Evolutionary conservation across 2,113 vertebrate genomes (phyloP).

Genomic region (Geococcyx californianus): DNA sequence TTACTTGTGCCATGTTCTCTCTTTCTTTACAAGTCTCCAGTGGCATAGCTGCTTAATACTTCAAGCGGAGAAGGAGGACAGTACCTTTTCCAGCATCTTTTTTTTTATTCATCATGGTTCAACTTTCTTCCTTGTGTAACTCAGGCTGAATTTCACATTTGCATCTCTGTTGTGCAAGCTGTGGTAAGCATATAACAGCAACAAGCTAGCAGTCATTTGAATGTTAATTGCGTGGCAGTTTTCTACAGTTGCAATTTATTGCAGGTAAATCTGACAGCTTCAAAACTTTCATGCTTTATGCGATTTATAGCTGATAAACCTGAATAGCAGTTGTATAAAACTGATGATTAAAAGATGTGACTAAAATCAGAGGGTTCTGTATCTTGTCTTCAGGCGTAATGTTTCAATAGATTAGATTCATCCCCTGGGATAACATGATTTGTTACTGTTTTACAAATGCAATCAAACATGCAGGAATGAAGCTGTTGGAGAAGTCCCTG

Average conservation of each 20-base stretch:
- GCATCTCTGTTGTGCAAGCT: not conserved
- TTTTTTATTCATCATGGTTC: not conserved
- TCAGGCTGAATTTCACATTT: conserved; percentile 31
- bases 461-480: not conserved
- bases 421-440: not conserved
- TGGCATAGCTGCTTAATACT: not conserved
- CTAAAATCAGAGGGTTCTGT: not conserved
- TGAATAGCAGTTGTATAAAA: not conserved
- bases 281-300: not conserved
- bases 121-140: conserved; percentile 21
- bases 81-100: not conserved
- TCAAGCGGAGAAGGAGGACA: not conserved
- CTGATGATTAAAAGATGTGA: not conserved
- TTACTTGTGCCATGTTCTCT: not conserved
- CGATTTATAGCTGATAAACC: not conserved
- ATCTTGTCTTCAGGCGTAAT: not conserved
- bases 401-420: not conserved
- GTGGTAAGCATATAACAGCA: conserved; percentile 30
- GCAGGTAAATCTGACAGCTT: not conserved
- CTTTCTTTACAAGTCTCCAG: not conserved
- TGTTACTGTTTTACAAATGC: not conserved
- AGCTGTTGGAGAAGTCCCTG: not conserved
- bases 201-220: not conserved
- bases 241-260: not conserved
- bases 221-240: not conserved